phyloP scores from a whole-genome alignment of 2,113 vertebrate species.

The Aptenodytes patagonicus region DNA sequence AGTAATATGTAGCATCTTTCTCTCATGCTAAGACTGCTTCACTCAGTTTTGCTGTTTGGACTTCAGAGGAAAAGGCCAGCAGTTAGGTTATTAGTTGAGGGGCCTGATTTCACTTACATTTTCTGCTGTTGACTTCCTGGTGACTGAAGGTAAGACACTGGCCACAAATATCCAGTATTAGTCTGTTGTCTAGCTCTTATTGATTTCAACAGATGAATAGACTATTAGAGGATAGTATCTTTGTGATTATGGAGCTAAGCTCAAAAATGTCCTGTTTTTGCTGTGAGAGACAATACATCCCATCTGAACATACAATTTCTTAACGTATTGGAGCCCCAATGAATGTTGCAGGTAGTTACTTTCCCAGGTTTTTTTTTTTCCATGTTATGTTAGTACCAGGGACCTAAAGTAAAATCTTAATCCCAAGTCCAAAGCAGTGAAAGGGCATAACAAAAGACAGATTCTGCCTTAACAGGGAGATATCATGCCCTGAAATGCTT shows the following conservation, averaged over 20 bases:
- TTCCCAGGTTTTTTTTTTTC: neutral
- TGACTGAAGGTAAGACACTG: neutral
- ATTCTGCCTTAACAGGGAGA: neutral
- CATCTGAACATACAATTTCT: neutral
- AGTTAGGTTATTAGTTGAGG: neutral
- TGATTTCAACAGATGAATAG: neutral
- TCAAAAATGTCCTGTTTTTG: neutral
- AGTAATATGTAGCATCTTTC: neutral
- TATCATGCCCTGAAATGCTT: neutral
- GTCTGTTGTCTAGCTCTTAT: neutral
- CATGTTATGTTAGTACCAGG: neutral
- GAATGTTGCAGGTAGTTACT: neutral
- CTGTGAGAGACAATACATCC: neutral
- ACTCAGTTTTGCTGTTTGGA: neutral
- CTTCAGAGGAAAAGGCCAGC: neutral
- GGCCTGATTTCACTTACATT: neutral
- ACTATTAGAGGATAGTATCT: neutral
- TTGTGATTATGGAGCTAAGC: neutral
- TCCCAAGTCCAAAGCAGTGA: neutral
- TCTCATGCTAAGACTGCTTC: neutral
- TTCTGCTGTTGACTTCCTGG: neutral
- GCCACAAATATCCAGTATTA: neutral
- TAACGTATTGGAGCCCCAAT: neutral
- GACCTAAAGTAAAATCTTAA: neutral
- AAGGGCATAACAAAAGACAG: neutral